A percentile compares a stretch with the other conserved stretches of the same genome.
Conservation (phyloP, 2,797 vertebrate species). For the Parauchenoglanis punctatus region DNA sequence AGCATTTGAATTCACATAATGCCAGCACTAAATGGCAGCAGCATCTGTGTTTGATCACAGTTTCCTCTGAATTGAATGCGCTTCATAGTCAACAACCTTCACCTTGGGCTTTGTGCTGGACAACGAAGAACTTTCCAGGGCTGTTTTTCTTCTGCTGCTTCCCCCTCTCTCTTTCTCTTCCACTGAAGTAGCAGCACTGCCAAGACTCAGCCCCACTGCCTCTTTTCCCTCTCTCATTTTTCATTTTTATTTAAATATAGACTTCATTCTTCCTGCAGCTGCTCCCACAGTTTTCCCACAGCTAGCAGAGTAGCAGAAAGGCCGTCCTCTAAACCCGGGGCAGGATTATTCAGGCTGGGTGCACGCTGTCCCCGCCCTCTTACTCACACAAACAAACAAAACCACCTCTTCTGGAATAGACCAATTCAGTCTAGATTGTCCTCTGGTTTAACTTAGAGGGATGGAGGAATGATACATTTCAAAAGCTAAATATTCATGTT, state of each 20-base stretch:
- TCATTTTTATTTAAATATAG: conserved; percentile 57
- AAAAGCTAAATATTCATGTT: not conserved
- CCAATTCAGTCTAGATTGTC: not conserved
- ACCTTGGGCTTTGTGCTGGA: conserved; percentile 16
- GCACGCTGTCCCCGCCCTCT: not conserved
- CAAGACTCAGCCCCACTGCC: conserved; percentile 35
- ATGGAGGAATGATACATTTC: not conserved
- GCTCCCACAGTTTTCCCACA: conserved; percentile 58
- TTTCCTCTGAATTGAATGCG: not conserved
- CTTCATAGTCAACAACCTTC: conserved; percentile 16
- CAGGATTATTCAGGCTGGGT: conserved; percentile 32
- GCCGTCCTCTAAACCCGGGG: conserved; percentile 13
- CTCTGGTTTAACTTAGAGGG: not conserved
- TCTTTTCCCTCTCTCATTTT: conserved; percentile 48
- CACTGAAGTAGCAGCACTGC: conserved; percentile 26
- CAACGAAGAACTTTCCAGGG: conserved; percentile 14
- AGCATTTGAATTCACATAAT: conserved; percentile 23
- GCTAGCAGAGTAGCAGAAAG: conserved; percentile 31
- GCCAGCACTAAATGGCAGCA: conserved; percentile 22
- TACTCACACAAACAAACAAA: conserved; percentile 37
- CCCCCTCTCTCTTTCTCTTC: conserved; percentile 10
- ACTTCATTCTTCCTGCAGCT: conserved; percentile 42
- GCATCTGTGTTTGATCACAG: conserved; percentile 15
- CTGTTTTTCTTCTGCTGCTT: conserved; percentile 25
- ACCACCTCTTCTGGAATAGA: conserved; percentile 34